Evolutionary conservation across 2,888 invertebrate species (phyloP).

Genomic region (Xestia c-nigrum): DNA sequence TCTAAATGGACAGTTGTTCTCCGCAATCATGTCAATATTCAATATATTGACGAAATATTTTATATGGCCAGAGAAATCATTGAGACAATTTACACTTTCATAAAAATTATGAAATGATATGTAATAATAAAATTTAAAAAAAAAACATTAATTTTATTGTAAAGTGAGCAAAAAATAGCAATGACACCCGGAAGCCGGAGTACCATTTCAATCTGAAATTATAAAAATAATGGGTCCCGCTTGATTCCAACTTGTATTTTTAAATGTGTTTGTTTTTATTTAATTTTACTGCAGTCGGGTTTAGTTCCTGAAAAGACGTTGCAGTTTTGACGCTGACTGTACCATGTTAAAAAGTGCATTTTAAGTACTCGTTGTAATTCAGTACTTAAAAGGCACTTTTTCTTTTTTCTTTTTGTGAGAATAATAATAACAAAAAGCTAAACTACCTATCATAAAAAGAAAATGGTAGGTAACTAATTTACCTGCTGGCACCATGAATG

Average conservation of each 20-base stretch:
- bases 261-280: too few species aligned
- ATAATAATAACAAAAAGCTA: background rate
- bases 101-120: background rate
- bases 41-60: slow-evolving; percentile 28
- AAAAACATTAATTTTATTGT: too few species aligned
- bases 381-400: too few species aligned
- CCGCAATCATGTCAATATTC: slow-evolving; percentile 17
- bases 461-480: background rate
- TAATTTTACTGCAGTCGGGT: too few species aligned
- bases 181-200: too few species aligned
- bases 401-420: too few species aligned
- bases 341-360: too few species aligned
- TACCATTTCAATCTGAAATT: too few species aligned
- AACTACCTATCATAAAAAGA: background rate
- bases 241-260: too few species aligned
- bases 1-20: slow-evolving; percentile 6
- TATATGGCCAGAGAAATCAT: background rate
- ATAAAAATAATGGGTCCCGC: background rate
- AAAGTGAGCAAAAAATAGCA: background rate
- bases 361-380: too few species aligned
- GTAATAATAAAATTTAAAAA: background rate
- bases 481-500: background rate
- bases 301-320: background rate
- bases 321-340: background rate
- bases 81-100: background rate